Percentiles rank a stretch among this genome's conserved stretches.
Conservation (phyloP, 2,888 invertebrate genomes). For the Labia minor region DNA sequence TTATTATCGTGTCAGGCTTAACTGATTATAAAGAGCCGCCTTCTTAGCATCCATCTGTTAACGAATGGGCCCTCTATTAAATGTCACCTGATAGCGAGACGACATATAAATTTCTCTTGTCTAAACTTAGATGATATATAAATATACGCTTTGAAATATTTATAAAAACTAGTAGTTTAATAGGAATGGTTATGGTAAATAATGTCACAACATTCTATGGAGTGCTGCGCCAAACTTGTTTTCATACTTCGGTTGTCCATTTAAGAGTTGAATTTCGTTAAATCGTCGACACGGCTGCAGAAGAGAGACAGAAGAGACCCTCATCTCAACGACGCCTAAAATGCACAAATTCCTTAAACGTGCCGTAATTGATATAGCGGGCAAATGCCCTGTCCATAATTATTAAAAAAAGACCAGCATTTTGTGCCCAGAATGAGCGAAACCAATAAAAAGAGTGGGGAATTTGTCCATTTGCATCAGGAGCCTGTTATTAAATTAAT, state of each 20-base stretch:
- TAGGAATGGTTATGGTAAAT: background rate
- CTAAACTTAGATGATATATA: too few species aligned
- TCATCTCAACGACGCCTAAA: background rate
- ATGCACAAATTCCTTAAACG: constrained; percentile 7
- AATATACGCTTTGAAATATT: too few species aligned
- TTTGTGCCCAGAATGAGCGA: background rate
- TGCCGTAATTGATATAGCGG: constrained; percentile 2
- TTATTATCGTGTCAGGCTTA: too few species aligned
- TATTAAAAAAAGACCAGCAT: background rate
- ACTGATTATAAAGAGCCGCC: too few species aligned
- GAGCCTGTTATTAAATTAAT: background rate
- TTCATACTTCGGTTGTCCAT: background rate
- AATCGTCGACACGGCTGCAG: background rate
- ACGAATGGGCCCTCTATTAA: too few species aligned
- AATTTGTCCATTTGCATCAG: background rate
- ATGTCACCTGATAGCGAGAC: too few species aligned
- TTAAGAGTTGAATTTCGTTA: background rate
- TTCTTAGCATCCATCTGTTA: too few species aligned
- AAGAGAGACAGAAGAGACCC: background rate
- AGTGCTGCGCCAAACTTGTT: background rate
- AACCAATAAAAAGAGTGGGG: background rate
- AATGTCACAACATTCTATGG: background rate
- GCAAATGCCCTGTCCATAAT: background rate
- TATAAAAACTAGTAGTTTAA: constrained; percentile 5
- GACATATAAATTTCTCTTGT: too few species aligned